phyloP scores from a whole-genome alignment of 2,797 vertebrate species.

The Lagocephalus sceleratus region DNA sequence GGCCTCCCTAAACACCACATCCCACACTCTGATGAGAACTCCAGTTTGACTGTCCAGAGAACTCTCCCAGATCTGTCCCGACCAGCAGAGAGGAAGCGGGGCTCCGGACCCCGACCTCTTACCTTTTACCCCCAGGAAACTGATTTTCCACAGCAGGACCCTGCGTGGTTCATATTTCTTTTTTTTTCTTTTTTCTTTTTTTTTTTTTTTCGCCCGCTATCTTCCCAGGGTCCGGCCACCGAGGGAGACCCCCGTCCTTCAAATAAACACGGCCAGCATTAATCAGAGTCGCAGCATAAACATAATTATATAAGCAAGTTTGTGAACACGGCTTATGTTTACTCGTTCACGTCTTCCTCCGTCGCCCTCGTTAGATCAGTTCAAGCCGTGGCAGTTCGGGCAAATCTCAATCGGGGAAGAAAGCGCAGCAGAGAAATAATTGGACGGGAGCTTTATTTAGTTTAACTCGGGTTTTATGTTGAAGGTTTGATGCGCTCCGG shows the following conservation, averaged over 20 bases:
- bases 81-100: conserved; percentile 54
- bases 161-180: conserved; percentile 15
- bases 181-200: conserved; percentile 2
- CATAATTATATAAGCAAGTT: conserved; percentile 44
- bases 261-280: conserved; percentile 63
- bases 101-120: conserved; percentile 40
- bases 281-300: conserved; percentile 58
- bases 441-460: conserved; percentile 34
- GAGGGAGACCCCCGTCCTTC: conserved; percentile 25
- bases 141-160: conserved; percentile 58
- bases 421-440: conserved; percentile 31
- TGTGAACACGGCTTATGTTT: conserved; percentile 25
- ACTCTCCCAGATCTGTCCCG: conserved; percentile 27
- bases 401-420: too few species aligned
- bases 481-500: conserved; percentile 45
- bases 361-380: conserved; percentile 13
- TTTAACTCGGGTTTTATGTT: conserved; percentile 20
- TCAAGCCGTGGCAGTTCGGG: conserved; percentile 2
- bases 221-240: conserved; percentile 62
- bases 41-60: conserved; percentile 12
- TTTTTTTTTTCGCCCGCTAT: conserved; percentile 33
- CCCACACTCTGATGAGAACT: conserved; percentile 40
- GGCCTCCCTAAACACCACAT: background rate
- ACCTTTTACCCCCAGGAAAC: conserved; percentile 43
- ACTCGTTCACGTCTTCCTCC: conserved; percentile 1